Evolutionary conservation across 2,888 invertebrate genomes (phyloP).

Genomic region (Ochropacha duplaris): DNA sequence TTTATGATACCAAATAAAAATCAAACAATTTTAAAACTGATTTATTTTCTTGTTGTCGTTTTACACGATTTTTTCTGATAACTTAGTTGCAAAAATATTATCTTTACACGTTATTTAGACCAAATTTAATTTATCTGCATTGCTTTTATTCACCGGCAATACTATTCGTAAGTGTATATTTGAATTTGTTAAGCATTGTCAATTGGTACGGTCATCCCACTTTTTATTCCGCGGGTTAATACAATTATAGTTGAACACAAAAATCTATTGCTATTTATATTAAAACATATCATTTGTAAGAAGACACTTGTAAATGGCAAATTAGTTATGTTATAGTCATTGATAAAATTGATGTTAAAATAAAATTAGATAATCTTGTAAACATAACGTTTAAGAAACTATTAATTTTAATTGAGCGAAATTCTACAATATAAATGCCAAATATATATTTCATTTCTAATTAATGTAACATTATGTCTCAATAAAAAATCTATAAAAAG

Average conservation of each 20-base stretch:
- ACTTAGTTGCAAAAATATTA: constrained; percentile 75
- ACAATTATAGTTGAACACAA: constrained; percentile 28
- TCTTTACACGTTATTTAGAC: constrained; percentile 35
- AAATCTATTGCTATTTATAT: constrained; percentile 22
- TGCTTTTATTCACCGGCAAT: constrained; percentile 10
- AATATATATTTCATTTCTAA: constrained; percentile 50
- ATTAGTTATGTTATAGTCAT: constrained; percentile 21
- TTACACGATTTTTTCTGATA: constrained; percentile 59
- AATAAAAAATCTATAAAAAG: constrained; percentile 60
- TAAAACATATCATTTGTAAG: constrained; percentile 20
- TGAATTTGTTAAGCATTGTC: background rate
- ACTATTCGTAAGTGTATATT: constrained; percentile 8
- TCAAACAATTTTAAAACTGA: constrained; percentile 48
- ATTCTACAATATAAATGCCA: constrained; percentile 63
- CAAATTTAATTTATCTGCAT: constrained; percentile 17
- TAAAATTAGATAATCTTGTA: background rate
- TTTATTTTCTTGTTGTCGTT: constrained; percentile 62
- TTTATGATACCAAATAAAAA: constrained; percentile 9
- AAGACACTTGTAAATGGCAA: constrained; percentile 21
- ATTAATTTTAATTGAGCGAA: constrained; percentile 70
- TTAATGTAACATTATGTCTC: constrained; percentile 51
- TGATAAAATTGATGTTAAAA: constrained; percentile 7
- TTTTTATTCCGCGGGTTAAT: too few relatives aligned
- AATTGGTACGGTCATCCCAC: too few relatives aligned
- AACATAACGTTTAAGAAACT: constrained; percentile 1